Conservation (phyloP, 2,888 invertebrate genomes). For the Argyresthia albistria region DNA sequence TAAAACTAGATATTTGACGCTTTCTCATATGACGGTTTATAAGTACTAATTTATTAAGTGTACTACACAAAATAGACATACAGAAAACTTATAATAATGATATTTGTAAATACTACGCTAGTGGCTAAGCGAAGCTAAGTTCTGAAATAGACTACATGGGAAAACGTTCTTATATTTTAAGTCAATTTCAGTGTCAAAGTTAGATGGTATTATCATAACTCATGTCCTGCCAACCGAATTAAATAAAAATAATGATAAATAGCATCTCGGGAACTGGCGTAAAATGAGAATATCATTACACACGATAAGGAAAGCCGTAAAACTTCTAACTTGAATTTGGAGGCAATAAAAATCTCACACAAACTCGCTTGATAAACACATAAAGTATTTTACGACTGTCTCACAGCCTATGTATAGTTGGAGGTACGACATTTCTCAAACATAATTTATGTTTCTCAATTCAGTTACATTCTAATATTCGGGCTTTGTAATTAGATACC, state of each 20-base stretch:
- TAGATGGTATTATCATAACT: too few relatives aligned
- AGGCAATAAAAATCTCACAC: conserved; percentile 3
- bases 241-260: neutral
- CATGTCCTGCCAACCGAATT: too few relatives aligned
- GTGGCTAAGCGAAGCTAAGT: too few relatives aligned
- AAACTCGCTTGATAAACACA: conserved; percentile 6
- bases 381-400: conserved; percentile 7
- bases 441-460: neutral
- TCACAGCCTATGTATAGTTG: neutral
- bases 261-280: neutral
- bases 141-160: too few relatives aligned
- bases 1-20: too few relatives aligned
- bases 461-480: neutral
- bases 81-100: too few relatives aligned
- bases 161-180: too few relatives aligned
- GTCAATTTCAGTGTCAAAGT: too few relatives aligned
- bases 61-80: too few relatives aligned
- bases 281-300: conserved; percentile 5
- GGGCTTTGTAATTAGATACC: neutral
- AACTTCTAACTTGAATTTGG: conserved; percentile 1
- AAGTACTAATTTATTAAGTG: too few relatives aligned
- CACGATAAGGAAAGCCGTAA: conserved; percentile 1
- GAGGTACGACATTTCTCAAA: neutral
- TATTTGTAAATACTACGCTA: too few relatives aligned
- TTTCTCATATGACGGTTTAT: too few relatives aligned